Evolutionary conservation across 2,113 vertebrate species (phyloP), one percentile per base, ranked within the genome.

Genomic region (Sigmodon hispidus): DNA sequence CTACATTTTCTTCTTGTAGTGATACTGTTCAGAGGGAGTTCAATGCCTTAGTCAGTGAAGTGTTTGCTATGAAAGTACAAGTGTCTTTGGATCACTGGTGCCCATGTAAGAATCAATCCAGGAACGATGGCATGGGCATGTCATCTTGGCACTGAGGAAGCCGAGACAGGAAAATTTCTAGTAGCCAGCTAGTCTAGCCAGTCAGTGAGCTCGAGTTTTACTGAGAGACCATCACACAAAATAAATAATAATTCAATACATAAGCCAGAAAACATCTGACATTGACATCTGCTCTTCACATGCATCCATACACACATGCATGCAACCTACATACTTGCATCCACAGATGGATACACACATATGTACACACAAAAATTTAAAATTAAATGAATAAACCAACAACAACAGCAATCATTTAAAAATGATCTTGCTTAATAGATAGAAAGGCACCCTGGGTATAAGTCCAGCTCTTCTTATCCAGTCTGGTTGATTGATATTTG

Each of bases 401-500:
- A 59, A 12, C 24, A 83, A 26, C 55, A 57, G 19, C 16, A 55
- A 10, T n/a, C 45, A 24, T 43, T 57, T 80, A 13, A 61, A 65
- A 85, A 17, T 45, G 2, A 34, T 45, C 10, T 36, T 26, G 11
- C 45, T n/a, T 87, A 69, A 34, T 69, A 50, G 34, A 52, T 16
- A 45, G 11, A 11, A 8, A 63, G 57, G 22, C n/a, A 0, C 15
- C 1, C 1, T 22, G 34, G 12, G 10, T n/a, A 0, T 31, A 48
- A 5, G 8, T 29, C 12, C 6, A 9, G 13, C 16, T 31, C 3
- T 69, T 48, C 87, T 24, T 34, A 55, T 9, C 0, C 0, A 73
- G 65, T 67, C 65, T 36, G 36, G 6, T 16, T 36, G 45, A 48
- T 2, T n/a, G 55, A 43, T 1, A 0, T 81, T 45, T 76, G 12